Conservation (phyloP, 2,888 invertebrate species). For the Tiliacea citrago region DNA sequence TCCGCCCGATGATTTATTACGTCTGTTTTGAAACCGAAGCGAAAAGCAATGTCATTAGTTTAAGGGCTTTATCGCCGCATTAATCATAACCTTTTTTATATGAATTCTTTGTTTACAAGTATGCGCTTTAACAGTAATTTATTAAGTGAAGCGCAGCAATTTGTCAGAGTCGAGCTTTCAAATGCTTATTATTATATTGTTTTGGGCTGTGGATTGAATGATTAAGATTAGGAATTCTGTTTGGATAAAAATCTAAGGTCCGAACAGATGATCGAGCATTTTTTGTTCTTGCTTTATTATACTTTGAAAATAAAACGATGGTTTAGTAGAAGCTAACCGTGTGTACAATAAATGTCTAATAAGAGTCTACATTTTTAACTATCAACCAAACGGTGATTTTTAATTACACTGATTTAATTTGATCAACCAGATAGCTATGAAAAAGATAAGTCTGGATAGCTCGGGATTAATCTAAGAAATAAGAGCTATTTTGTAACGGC, state of each 20-base stretch:
- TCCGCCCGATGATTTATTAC: conserved; percentile 80
- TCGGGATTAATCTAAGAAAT: conserved; percentile 28
- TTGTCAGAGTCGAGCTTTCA: conserved; percentile 68
- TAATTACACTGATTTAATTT: conserved; percentile 15
- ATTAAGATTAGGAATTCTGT: conserved; percentile 28
- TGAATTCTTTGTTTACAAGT: conserved; percentile 76
- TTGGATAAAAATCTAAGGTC: conserved; percentile 22
- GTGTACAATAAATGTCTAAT: conserved; percentile 6
- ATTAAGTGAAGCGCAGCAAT: conserved; percentile 69
- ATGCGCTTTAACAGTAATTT: conserved; percentile 72
- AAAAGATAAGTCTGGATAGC: conserved; percentile 33
- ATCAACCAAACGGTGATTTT: conserved; percentile 29
- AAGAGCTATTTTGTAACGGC: conserved; percentile 38
- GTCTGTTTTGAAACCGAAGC: conserved; percentile 77
- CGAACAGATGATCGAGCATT: conserved; percentile 15
- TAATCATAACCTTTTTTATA: conserved; percentile 77
- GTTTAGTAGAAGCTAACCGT: neutral
- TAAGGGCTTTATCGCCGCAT: conserved; percentile 77
- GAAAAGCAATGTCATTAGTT: conserved; percentile 82
- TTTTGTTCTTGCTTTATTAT: conserved; percentile 15
- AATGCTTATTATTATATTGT: conserved; percentile 57
- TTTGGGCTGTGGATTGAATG: conserved; percentile 41
- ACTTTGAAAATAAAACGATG: neutral
- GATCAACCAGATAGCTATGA: conserved; percentile 24
- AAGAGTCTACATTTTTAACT: conserved; percentile 1